These are phyloP conservation scores for Trileptium ribeirensis DNA, from an alignment of 2,888 invertebrate species.

Conservation along the genomic window DNA sequence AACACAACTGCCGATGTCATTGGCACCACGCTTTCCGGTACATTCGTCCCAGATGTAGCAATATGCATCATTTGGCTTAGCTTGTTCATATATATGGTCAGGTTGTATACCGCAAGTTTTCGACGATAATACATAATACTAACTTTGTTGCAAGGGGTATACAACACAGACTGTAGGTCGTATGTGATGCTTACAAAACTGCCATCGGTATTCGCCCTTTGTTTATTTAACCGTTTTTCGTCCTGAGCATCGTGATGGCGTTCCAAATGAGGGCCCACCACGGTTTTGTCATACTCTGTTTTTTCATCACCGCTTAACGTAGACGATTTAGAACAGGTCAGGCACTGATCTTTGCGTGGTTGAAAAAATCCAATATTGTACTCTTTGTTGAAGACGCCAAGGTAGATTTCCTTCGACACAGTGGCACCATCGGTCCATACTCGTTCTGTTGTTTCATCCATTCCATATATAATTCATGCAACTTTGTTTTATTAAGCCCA, in stretches of 20 bases:
- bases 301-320: neutral
- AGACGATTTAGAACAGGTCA: neutral
- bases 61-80: neutral
- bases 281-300: neutral
- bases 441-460: neutral
- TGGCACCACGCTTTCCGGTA: conserved; percentile 3
- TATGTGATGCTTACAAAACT: neutral
- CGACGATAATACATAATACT: conserved; percentile 14
- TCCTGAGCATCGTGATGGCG: neutral
- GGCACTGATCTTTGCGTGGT: conserved; percentile 14
- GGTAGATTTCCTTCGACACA: too few relatives aligned
- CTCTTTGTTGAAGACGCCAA: neutral
- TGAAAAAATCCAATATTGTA: conserved; percentile 13
- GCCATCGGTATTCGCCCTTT: neutral
- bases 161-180: conserved; percentile 16
- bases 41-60: conserved; percentile 15
- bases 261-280: neutral
- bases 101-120: conserved; percentile 12
- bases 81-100: conserved; percentile 4
- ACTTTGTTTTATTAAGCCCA: neutral
- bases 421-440: neutral
- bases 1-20: conserved; percentile 15
- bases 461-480: neutral
- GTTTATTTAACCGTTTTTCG: neutral
- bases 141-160: conserved; percentile 6